Base-by-base conservation (phyloP, 2,797 vertebrate species). In the Euphonia xanthogaster region DNA sequence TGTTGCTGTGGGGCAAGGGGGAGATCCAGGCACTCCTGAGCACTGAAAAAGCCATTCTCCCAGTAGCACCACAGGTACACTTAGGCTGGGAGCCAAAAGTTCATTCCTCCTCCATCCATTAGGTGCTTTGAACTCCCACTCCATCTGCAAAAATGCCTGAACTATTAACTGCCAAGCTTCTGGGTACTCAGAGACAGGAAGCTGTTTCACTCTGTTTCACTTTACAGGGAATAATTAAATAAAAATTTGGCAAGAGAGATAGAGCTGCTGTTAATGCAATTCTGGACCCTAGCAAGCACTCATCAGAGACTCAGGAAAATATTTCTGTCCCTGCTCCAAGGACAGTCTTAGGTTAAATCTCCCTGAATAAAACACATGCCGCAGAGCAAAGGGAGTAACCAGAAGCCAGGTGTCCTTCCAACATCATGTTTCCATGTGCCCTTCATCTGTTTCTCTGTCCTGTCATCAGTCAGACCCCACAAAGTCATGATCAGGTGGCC, bases 201-300 rank as follows among this genome's bases (percentile, higher is more conserved):
- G 61, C 58, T 91, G 31, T 71, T 95, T 88, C 31, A 30, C 54
- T 96, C 58, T 91, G 31, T 71, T 95, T 88, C 31, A 30, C 54
- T 96, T 95, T 86, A 90, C 62, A 70, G 66, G 54, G 58, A 93
- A 80, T 78, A 91, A 93, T 88, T 91, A 96, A 91, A 93, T 83
- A 90, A 40, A 80, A 80, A 81, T 92, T 84, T 94, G 94, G 82
- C 93, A 78, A 75, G 37, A 67, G 37, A 85, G 44, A 39, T 10
- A 21, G 74, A 84, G 60, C 40, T 84, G 66, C 51, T 92, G 62
- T 84, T 68, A 53, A 22, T 22, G 28, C 39, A 83, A 15, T 80
- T 86, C 61, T 90, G 57, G 31, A 88, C 58, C 47, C 45, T 45
- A 42, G 42, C 35, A 74, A 94, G 68, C 23, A 51, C 42, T 87